These are phyloP conservation scores for Drosophila acutilabella DNA, from an alignment of 2,888 invertebrate species.

Conservation along the genomic window DNA sequence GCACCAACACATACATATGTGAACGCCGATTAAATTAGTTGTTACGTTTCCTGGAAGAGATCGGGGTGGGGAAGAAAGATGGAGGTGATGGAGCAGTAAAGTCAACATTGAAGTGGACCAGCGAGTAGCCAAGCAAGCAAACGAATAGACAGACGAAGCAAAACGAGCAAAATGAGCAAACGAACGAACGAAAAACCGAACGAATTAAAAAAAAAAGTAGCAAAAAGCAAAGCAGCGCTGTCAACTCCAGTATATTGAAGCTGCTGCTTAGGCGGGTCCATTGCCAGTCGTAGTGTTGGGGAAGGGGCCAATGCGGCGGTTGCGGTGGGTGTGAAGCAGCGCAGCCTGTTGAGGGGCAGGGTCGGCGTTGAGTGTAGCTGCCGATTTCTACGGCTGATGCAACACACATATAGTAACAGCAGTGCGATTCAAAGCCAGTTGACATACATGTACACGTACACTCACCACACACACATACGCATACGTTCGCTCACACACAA, in stretches of 20 bases:
- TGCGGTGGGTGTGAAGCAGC: conserved; percentile 26
- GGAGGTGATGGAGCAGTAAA: conserved; percentile 57
- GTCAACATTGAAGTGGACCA: conserved; percentile 76
- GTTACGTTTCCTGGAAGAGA: conserved; percentile 20
- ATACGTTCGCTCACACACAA: conserved; percentile 8
- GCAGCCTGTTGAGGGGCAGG: conserved; percentile 47
- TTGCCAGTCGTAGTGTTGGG: conserved; percentile 15
- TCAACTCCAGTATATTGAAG: conserved; percentile 59
- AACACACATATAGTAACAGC: conserved; percentile 60
- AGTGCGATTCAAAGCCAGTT: conserved; percentile 74
- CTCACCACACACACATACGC: conserved; percentile 25
- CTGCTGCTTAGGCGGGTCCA: conserved; percentile 45
- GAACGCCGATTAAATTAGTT: conserved; percentile 74
- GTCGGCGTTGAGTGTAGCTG: conserved; percentile 63
- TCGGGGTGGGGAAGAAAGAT: conserved; percentile 21
- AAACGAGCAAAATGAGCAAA: conserved; percentile 29
- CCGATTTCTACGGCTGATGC: conserved; percentile 78
- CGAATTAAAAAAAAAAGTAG: conserved; percentile 24
- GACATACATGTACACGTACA: conserved; percentile 49
- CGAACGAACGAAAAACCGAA: conserved; percentile 29
- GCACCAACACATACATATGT: conserved; percentile 19
- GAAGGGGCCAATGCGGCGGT: conserved; percentile 8
- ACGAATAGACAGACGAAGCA: conserved; percentile 40
- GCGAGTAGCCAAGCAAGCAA: conserved; percentile 56
- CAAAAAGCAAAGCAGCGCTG: conserved; percentile 57